phyloP scores from a whole-genome alignment of 2,797 vertebrate species.

The Atherinosoma microstoma region DNA sequence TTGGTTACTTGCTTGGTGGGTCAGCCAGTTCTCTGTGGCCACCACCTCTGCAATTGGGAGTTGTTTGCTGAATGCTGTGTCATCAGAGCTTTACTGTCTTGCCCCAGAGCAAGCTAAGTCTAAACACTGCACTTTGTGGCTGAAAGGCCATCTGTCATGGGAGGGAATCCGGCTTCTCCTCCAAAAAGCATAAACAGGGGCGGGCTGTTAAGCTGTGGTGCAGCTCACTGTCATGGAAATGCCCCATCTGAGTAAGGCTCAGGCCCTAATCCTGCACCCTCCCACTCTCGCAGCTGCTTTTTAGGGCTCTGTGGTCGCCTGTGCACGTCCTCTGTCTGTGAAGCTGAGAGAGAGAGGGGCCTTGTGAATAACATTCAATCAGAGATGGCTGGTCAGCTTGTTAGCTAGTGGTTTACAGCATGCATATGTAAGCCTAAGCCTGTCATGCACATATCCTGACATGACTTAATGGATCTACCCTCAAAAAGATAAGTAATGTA shows the following conservation, averaged over 20 bases:
- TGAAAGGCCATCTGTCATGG: conserved; percentile 85
- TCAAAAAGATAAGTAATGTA: conserved; percentile 43
- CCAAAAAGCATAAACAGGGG: conserved; percentile 86
- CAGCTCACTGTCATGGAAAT: conserved; percentile 86
- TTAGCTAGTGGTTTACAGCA: conserved; percentile 58
- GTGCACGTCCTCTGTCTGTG: conserved; percentile 63
- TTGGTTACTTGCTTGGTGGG: conserved; percentile 66
- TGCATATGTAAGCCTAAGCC: conserved; percentile 51
- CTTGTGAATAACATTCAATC: conserved; percentile 74
- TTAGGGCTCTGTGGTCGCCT: conserved; percentile 67
- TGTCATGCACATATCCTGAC: conserved; percentile 41
- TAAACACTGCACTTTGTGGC: conserved; percentile 85
- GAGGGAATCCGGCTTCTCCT: conserved; percentile 82
- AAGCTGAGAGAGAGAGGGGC: conserved; percentile 50
- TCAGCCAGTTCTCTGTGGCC: conserved; percentile 73
- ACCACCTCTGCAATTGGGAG: conserved; percentile 77
- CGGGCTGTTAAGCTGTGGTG: conserved; percentile 77
- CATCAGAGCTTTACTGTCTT: conserved; percentile 80
- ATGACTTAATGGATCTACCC: conserved; percentile 49
- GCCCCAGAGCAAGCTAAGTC: conserved; percentile 82
- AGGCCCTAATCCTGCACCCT: conserved; percentile 82
- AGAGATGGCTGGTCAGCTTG: conserved; percentile 56
- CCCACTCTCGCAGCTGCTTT: conserved; percentile 81
- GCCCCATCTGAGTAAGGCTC: conserved; percentile 81
- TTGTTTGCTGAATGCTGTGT: conserved; percentile 83